Evolutionary conservation across 2,797 vertebrate species (phyloP), one percentile per base, ranked within the genome.

Genomic region (Rhynchonycteris naso): DNA sequence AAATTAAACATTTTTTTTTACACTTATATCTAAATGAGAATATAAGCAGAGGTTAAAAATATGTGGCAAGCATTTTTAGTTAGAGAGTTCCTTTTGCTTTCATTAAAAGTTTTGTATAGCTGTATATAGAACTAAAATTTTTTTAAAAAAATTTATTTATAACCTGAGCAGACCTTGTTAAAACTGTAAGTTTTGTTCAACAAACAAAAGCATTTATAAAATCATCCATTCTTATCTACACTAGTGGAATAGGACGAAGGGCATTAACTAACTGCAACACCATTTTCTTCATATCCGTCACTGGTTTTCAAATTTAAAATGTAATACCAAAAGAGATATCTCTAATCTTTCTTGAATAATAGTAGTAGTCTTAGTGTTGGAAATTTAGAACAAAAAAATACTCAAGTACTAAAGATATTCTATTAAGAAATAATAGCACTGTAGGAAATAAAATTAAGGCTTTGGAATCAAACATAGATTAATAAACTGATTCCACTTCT

Each of bases 91-190:
- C 4, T 76, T 88, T 89, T 82, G 28, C 33, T 92, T 18, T 75
- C 30, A 78, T 47, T 68, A 58, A 88, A 91, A 92, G 50, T 83
- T 94, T 95, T 65, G 43, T 15, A 56, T 10, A 65, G n/a, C 80
- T 88, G 59, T 14, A 13, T 59, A 76, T 2, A 54, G 61, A 82
- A 35, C 66, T 76, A 65, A 95, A 86, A 24, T 30, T 33, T 72
- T 90, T 61, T 81, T 72, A 47, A 63, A 72, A 74, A 52, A 72
- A 35, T 78, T 6, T 69, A 79, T 80, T 90, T 69, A 82, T 26
- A 88, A 94, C 30, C 95, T 96, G 72, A 92, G 35, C 52, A 83
- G 79, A 89, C 58, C 82, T 94, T 92, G 65, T 88, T 80, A 93
- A 79, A 43, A 80, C 21, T 66, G 14, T 63, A 16, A 16, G 65